These are phyloP conservation scores for Podarcis siculus DNA, from an alignment of 2,797 vertebrate genomes.

Conservation along the genomic window DNA sequence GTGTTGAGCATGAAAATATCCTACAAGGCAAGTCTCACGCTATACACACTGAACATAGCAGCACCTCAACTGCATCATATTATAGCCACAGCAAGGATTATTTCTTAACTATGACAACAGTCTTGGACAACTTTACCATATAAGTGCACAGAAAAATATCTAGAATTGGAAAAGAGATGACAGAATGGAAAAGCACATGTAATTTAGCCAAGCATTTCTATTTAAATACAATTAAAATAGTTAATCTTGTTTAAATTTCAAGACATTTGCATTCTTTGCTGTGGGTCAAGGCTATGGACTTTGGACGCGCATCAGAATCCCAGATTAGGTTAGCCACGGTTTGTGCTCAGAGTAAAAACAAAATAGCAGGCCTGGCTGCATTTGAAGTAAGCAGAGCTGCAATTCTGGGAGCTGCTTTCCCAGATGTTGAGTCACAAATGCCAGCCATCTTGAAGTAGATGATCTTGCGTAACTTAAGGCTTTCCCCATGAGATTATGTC, in stretches of 20 bases:
- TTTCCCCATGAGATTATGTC: neutral
- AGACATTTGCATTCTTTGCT: constrained; percentile 16
- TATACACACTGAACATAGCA: accelerated
- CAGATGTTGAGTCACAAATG: neutral
- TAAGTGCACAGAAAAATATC: neutral
- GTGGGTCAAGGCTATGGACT: constrained; percentile 52
- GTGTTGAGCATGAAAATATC: accelerated
- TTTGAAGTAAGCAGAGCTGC: constrained; percentile 60
- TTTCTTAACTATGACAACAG: neutral
- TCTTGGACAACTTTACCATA: constrained; percentile 6
- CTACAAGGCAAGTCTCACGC: accelerated
- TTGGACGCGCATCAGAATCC: constrained; percentile 61
- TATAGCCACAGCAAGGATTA: neutral
- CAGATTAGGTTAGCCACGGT: constrained; percentile 40
- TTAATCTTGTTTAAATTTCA: constrained; percentile 40
- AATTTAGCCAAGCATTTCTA: constrained; percentile 51
- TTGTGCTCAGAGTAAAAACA: constrained; percentile 23
- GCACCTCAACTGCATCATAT: accelerated
- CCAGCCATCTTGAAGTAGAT: constrained; percentile 4
- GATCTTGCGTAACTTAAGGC: neutral
- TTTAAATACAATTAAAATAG: constrained; percentile 44
- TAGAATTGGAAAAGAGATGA: neutral
- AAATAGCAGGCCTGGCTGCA: constrained; percentile 46
- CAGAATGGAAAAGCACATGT: constrained; percentile 5
- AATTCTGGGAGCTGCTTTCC: constrained; percentile 10